Percentiles rank a stretch among this genome's conserved stretches.
Conservation (phyloP, 2,888 invertebrate species). For the Folsomia manolachei region DNA sequence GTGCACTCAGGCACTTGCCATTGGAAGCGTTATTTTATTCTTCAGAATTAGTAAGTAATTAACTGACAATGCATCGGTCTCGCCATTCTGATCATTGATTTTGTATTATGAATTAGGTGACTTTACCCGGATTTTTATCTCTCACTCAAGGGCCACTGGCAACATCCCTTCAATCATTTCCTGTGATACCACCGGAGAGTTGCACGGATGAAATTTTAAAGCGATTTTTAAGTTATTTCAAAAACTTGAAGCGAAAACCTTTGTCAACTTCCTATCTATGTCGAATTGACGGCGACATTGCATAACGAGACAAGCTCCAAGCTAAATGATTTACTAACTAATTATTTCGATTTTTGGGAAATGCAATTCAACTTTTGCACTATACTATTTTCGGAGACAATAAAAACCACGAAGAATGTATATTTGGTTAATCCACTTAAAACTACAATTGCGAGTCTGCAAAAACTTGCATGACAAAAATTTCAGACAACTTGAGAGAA, state of each 20-base stretch:
- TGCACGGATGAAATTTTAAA: not conserved
- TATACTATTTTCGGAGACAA: too few relatives aligned
- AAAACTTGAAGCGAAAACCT: constrained; percentile 8
- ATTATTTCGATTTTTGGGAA: too few relatives aligned
- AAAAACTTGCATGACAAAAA: not conserved
- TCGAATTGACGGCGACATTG: not conserved
- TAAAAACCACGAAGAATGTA: not conserved
- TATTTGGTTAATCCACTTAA: not conserved
- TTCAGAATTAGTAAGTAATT: not conserved
- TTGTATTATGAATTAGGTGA: too few relatives aligned
- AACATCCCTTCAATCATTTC: not conserved
- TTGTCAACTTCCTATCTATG: not conserved
- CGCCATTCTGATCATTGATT: too few relatives aligned
- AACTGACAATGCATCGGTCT: too few relatives aligned
- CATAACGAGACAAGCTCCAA: too few relatives aligned
- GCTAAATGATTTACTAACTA: too few relatives aligned
- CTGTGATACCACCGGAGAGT: not conserved
- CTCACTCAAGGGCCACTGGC: not conserved
- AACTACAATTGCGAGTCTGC: not conserved
- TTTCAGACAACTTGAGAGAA: not conserved
- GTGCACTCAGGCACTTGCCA: not conserved
- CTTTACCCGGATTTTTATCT: constrained; percentile 1
- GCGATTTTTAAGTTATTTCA: not conserved
- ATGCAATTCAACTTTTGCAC: too few relatives aligned
- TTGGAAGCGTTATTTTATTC: constrained; percentile 9